Evolutionary conservation across 2,113 vertebrate species (phyloP).

Genomic region (Dolichotis patagonum): DNA sequence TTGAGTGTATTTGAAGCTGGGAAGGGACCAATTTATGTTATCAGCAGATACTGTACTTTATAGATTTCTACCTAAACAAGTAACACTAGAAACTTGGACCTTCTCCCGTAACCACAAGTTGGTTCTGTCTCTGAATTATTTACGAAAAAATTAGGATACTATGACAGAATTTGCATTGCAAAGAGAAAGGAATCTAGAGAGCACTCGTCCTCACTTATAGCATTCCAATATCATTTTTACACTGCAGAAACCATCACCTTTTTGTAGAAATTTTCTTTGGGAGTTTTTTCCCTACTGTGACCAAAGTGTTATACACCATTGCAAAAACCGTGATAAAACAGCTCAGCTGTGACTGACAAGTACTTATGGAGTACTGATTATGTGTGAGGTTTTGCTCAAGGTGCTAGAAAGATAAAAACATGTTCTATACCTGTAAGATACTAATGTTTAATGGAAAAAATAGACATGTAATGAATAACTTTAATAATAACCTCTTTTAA

Average conservation of each 20-base stretch:
- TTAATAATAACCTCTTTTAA: not conserved
- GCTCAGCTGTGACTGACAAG: not conserved
- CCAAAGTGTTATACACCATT: not conserved
- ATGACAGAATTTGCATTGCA: constrained; percentile 81
- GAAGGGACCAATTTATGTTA: not conserved
- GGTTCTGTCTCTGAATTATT: constrained; percentile 83
- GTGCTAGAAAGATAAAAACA: not conserved
- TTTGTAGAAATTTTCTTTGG: constrained; percentile 47
- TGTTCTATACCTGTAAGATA: not conserved
- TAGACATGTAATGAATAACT: constrained; percentile 10
- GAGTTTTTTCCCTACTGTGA: not conserved
- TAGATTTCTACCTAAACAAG: constrained; percentile 61
- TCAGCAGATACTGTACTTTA: not conserved
- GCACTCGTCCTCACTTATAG: constrained; percentile 63
- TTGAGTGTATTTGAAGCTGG: not conserved
- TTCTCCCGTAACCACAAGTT: constrained; percentile 20
- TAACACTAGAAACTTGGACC: constrained; percentile 56
- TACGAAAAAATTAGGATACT: constrained; percentile 80
- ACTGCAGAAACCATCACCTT: not conserved
- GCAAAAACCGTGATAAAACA: not conserved
- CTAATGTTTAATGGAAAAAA: not conserved
- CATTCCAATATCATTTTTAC: constrained; percentile 34
- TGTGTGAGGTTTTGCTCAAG: not conserved
- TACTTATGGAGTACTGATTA: not conserved
- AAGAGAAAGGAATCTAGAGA: constrained; percentile 64